Conservation (phyloP, 2,888 invertebrate species). For the Agrotis exclamationis region DNA sequence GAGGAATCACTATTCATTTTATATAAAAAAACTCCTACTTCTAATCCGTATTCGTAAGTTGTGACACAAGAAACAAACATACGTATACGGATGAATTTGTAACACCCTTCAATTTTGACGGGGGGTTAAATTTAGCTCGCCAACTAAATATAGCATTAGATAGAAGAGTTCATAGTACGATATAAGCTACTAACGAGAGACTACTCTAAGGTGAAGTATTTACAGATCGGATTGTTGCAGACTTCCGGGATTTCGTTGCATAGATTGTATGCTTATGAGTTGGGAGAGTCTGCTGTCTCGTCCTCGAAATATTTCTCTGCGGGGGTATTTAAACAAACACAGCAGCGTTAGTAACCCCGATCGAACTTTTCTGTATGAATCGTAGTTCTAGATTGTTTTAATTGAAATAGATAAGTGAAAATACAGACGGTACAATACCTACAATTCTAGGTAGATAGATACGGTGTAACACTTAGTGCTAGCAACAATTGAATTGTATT, state of each 20-base stretch:
- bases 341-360: background rate
- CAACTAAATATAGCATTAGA: slow-evolving; percentile 53
- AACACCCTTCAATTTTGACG: slow-evolving; percentile 65
- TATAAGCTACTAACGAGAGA: slow-evolving; percentile 48
- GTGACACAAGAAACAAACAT: slow-evolving; percentile 54
- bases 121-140: slow-evolving; percentile 54
- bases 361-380: background rate
- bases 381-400: background rate
- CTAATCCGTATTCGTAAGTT: slow-evolving; percentile 37
- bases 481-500: slow-evolving; percentile 35
- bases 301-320: slow-evolving; percentile 36
- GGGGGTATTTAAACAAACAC: slow-evolving; percentile 23
- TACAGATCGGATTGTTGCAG: slow-evolving; percentile 54
- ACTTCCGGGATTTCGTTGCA: slow-evolving; percentile 52
- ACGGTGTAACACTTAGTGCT: slow-evolving; percentile 1
- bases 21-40: slow-evolving; percentile 15
- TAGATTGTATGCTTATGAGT: slow-evolving; percentile 21
- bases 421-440: background rate
- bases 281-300: too few species aligned
- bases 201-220: slow-evolving; percentile 50
- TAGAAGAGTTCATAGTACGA: slow-evolving; percentile 64
- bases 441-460: slow-evolving; percentile 17
- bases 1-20: slow-evolving; percentile 24
- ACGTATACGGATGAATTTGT: slow-evolving; percentile 51
- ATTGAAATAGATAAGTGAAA: slow-evolving; percentile 2